A percentile compares a stretch with the other conserved stretches of the same genome.
Conservation (phyloP, 1,140 invertebrate species). For the Pachyrhynchus sulphureomaculatus region DNA sequence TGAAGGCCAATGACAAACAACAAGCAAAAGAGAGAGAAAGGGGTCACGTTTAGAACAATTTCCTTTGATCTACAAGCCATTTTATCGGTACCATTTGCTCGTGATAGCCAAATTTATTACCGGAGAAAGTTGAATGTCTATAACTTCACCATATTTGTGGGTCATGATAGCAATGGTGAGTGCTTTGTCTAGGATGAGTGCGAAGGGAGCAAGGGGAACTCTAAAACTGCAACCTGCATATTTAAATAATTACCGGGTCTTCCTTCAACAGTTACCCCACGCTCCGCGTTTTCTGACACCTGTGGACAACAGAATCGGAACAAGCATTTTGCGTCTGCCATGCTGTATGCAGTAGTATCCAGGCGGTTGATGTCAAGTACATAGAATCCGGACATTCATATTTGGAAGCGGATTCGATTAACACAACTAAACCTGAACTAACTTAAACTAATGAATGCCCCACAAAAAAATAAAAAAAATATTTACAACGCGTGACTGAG, state of each 20-base stretch:
- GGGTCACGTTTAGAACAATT: background rate
- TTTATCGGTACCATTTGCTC: background rate
- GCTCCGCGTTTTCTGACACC: no score
- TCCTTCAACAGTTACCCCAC: no score
- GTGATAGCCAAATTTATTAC: background rate
- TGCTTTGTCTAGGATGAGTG: slow-evolving; percentile 12
- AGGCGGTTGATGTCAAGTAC: background rate
- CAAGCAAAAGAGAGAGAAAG: no score
- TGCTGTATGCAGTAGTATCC: background rate
- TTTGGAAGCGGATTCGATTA: background rate
- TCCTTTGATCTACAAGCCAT: background rate
- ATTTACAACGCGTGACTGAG: no score
- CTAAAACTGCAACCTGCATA: background rate
- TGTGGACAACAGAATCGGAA: background rate
- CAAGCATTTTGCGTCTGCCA: background rate
- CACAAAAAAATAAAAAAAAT: no score
- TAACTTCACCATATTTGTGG: background rate
- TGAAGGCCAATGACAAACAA: no score
- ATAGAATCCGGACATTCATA: background rate
- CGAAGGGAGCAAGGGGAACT: background rate
- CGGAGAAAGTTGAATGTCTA: slow-evolving; percentile 5
- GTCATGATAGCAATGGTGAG: background rate
- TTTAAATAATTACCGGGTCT: background rate
- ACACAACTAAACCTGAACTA: no score
- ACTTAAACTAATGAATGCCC: no score